A percentile compares a stretch with the other conserved stretches of the same genome.
Evolutionary conservation across 2,797 vertebrate genomes (phyloP).

Genomic region (Mastacembelus armatus): DNA sequence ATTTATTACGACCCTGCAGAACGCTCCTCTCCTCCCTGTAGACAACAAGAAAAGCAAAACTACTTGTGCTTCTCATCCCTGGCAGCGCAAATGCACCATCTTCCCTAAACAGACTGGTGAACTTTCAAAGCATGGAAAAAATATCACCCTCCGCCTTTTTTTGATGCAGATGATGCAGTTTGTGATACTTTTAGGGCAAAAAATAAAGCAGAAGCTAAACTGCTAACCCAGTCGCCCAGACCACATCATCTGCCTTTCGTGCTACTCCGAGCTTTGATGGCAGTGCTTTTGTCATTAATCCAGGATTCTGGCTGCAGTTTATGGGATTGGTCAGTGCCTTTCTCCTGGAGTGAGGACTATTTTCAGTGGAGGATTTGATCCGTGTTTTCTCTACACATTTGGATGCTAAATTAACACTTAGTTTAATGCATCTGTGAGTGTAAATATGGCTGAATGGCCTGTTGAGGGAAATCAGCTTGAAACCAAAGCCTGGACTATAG

Average conservation of each 20-base stretch:
- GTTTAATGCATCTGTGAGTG: background rate
- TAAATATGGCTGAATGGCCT: conserved; percentile 29
- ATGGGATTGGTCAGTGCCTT: conserved; percentile 50
- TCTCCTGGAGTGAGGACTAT: conserved; percentile 41
- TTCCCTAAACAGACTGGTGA: conserved; percentile 50
- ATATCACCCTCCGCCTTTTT: conserved; percentile 36
- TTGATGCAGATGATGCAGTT: conserved; percentile 53
- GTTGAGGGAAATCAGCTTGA: conserved; percentile 61
- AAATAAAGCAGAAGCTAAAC: conserved; percentile 41
- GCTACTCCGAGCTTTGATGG: conserved; percentile 52
- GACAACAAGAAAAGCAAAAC: conserved; percentile 63
- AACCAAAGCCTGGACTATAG: conserved; percentile 46
- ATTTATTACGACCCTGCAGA: conserved; percentile 64
- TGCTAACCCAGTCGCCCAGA: conserved; percentile 41
- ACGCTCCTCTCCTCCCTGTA: conserved; percentile 33
- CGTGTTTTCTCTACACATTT: conserved; percentile 26
- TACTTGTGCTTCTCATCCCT: conserved; percentile 42
- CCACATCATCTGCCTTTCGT: conserved; percentile 65
- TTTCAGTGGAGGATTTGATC: conserved; percentile 43
- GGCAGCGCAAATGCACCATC: conserved; percentile 43
- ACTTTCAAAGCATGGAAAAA: conserved; percentile 70
- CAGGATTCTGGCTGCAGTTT: conserved; percentile 52
- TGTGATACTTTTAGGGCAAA: conserved; percentile 46
- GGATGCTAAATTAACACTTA: conserved; percentile 43
- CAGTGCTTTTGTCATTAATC: conserved; percentile 52